Evolutionary conservation across 2,888 invertebrate species (phyloP), one percentile per base, ranked within the genome.

Genomic region (Chrysomela aeneicollis): DNA sequence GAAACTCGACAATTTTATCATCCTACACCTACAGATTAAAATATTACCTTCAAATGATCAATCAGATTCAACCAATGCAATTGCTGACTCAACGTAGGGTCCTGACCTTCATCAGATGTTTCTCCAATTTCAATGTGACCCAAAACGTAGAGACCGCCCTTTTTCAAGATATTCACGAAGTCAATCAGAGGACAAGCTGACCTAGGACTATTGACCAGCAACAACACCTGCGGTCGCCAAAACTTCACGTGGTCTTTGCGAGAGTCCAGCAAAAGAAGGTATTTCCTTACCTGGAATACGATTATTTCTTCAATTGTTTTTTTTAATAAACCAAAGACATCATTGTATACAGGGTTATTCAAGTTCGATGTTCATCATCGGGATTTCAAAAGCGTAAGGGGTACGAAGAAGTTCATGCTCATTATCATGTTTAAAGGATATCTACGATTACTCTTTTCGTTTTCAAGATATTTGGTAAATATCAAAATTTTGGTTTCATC

Each of bases 211-310:
- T 95, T 89, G 0, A 99, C 92, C 82, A 99, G 86, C 1, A 99
- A 85, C 61, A 99, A 83, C 84, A 99, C 93, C 86, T 99, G 98
- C 0, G 98, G 98, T 1, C 98, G 86, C 99, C 99, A 99, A 84
- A 97, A 99, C 85, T 98, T 98, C 1, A 99, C 98, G 83, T 99
- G 99, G 79, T 97, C 95, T 72, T 99, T 97, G 0, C 99, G 89
- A 0, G 94, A 93, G 83, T 99, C 99, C 80, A 99, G 83, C 82
- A 99, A 89, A 0, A 99, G 85, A 9, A 99, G 86, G 84, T 99
- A 99, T 82, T 99, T 99, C 47, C 99, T 87, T 37, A 79, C 78
- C 77, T 77, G 51, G 62, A 73, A 74, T n/a, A n/a, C n/a, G n/a
- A n/a, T n/a, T n/a, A n/a, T n/a, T n/a, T n/a, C n/a, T n/a, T n/a